phyloP scores from a whole-genome alignment of 2,888 invertebrate species.

The Orthonychiurus folsomi region DNA sequence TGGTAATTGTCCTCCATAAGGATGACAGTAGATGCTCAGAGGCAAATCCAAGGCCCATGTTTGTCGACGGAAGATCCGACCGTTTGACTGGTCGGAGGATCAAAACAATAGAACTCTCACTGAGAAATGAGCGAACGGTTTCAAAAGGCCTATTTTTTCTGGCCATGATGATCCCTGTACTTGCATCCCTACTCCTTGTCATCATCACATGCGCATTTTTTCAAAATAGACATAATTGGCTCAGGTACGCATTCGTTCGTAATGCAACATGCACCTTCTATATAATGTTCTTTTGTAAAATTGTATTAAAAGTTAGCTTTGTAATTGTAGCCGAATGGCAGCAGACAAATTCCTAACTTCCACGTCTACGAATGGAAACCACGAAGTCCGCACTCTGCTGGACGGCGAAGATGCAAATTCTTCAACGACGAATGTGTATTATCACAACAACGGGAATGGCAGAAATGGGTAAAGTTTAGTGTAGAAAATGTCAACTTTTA shows the following conservation, averaged over 20 bases:
- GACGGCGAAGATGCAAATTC: no score
- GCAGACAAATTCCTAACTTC: background rate
- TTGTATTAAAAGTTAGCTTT: background rate
- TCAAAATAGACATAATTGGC: constrained; percentile 30
- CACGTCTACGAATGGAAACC: background rate
- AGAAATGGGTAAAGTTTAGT: no score
- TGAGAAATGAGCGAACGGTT: constrained; percentile 24
- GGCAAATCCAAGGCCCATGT: background rate
- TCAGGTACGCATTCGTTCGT: constrained; percentile 18
- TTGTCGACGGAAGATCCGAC: background rate
- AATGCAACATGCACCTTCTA: background rate
- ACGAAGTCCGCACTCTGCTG: background rate
- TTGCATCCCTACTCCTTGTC: constrained; percentile 14
- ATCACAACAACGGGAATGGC: no score
- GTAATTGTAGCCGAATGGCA: background rate
- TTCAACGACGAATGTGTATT: no score
- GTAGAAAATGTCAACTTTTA: no score
- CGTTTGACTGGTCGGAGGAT: background rate
- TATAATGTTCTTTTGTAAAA: background rate
- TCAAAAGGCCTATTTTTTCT: constrained; percentile 16
- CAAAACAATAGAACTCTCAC: constrained; percentile 22
- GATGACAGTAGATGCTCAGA: constrained; percentile 12
- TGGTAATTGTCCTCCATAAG: constrained; percentile 30
- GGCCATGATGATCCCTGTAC: constrained; percentile 21
- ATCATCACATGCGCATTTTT: constrained; percentile 20